phyloP scores from a whole-genome alignment of 2,797 vertebrate genomes.

The Sternarchorhynchus goeldii region DNA sequence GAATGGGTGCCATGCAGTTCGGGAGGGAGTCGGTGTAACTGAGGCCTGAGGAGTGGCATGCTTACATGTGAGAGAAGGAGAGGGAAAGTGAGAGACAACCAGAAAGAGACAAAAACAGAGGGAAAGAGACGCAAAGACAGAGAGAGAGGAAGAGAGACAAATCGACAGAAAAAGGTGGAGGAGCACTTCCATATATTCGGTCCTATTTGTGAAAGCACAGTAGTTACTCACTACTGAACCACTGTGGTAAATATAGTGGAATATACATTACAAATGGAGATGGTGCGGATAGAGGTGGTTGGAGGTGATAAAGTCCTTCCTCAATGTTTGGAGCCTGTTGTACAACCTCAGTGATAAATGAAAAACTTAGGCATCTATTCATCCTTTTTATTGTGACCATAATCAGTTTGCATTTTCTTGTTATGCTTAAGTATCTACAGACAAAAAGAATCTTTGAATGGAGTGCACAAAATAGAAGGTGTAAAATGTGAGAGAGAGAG shows the following conservation, averaged over 20 bases:
- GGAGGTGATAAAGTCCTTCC: constrained; percentile 66
- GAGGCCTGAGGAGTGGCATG: not conserved
- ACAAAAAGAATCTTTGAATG: constrained; percentile 49
- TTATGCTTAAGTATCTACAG: constrained; percentile 70
- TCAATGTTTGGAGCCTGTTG: constrained; percentile 55
- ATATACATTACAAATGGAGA: constrained; percentile 32
- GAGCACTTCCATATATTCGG: not conserved
- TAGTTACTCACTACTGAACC: constrained; percentile 16
- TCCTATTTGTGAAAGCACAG: not conserved
- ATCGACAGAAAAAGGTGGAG: not conserved
- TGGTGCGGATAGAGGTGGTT: not conserved
- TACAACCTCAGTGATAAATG: constrained; percentile 69
- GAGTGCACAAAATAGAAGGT: constrained; percentile 63
- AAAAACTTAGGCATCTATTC: constrained; percentile 73
- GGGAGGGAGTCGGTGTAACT: not conserved
- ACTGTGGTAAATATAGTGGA: constrained; percentile 28
- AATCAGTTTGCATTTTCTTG: constrained; percentile 75
- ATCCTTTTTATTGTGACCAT: constrained; percentile 74
- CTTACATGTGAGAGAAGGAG: not conserved
- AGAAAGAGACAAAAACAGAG: constrained; percentile 4
- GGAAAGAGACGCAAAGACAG: too few relatives aligned
- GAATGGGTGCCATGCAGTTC: too few relatives aligned
- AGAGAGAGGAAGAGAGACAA: constrained; percentile 6
- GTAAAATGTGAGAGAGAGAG: not conserved
- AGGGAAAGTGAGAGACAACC: not conserved